Base-by-base conservation (phyloP, 2,113 vertebrate genomes). In the Microtus montanus region DNA sequence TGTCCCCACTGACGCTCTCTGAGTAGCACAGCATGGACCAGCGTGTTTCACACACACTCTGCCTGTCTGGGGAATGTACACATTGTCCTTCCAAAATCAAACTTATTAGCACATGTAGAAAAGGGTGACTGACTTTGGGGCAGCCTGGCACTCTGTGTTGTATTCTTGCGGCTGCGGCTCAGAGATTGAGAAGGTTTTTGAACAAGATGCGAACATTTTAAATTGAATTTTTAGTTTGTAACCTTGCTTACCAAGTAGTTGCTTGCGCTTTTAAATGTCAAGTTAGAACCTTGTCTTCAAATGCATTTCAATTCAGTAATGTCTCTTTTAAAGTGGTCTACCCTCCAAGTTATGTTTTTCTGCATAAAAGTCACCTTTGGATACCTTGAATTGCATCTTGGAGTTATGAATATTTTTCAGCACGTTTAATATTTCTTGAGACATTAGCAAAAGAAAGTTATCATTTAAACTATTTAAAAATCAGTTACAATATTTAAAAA, bases 31-130 rank as follows among this genome's bases (percentile, higher is more conserved):
- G 98, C 98, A 98, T 97, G 98, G 98, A 98, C 98, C 91, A 97
- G 98, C 98, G 97, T 98, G 98, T 98, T 99, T 98, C 98, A 98
- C 98, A 98, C 98, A 98, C 98, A 93, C 98, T 97, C 95, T 97
- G 98, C 98, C 98, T 98, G 98, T 98, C 98, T 98, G 96, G 98
- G 98, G 98, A 98, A 98, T 98, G 98, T 98, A 98, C 98, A 98
- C 98, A 98, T 98, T 98, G 98, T 98, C 98, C 98, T 98, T 98
- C 98, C 98, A 98, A 98, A 98, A 98, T 98, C 98, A 98, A 98
- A 98, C 98, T 98, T 98, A 98, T 99, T 98, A 99, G 98, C 98
- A 98, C 98, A 97, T 98, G 98, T 97, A 98, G 98, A 98, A 98
- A 98, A 98, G 98, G 99, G 98, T 99, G 98, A 98, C 98, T 98